A percentile compares a stretch with the other conserved stretches of the same genome.
Conservation (phyloP, 2,113 vertebrate genomes). For the Tylochromis polylepis region DNA sequence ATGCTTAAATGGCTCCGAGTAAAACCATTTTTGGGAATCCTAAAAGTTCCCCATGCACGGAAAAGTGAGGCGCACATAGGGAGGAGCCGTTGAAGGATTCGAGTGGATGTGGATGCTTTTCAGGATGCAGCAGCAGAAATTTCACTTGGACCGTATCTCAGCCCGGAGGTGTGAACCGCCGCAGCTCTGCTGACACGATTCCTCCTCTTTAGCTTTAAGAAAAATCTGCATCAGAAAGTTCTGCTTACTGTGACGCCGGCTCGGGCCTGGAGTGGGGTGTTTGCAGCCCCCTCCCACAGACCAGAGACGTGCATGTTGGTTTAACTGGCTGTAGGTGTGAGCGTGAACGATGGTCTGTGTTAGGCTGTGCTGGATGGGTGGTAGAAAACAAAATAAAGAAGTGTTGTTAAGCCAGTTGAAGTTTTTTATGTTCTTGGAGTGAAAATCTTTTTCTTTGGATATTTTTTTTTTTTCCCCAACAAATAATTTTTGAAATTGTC, state of each 20-base stretch:
- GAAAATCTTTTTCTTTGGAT: not conserved
- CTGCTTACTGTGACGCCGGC: not conserved
- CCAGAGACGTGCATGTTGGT: rapidly evolving
- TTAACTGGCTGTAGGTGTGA: not conserved
- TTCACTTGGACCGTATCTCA: not conserved
- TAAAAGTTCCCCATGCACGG: rapidly evolving
- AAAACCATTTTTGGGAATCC: not conserved
- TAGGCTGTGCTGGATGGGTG: not conserved
- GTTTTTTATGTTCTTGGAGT: not conserved
- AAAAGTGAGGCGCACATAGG: rapidly evolving
- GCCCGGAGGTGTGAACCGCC: not conserved
- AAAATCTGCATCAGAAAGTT: not conserved
- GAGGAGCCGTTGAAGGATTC: not conserved
- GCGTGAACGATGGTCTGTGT: not conserved
- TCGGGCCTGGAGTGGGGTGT: not conserved
- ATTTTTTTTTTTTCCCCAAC: not conserved
- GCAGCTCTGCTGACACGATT: not conserved
- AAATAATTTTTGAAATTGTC: not conserved
- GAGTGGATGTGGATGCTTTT: rapidly evolving
- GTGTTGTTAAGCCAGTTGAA: not conserved
- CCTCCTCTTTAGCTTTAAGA: not conserved
- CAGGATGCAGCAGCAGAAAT: not conserved
- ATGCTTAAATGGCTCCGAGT: not conserved
- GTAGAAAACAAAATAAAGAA: not conserved
- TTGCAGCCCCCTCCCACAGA: rapidly evolving